Evolutionary conservation across 2,797 vertebrate genomes (phyloP), one percentile per base, ranked within the genome.

Genomic region (Dendrocincla fuliginosa): DNA sequence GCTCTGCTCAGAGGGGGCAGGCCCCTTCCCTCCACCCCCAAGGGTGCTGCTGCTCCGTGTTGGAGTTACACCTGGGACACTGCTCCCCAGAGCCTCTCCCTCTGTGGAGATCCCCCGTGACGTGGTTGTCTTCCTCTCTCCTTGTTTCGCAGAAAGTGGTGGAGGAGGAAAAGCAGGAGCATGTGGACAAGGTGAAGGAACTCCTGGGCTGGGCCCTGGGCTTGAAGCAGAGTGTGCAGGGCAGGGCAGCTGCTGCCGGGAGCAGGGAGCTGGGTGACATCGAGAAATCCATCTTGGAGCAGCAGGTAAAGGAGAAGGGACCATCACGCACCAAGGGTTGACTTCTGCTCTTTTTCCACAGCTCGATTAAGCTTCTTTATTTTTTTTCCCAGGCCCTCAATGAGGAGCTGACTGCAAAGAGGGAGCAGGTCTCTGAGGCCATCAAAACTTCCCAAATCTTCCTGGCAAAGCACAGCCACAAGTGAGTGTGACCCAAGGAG

Each of bases 81-180:
- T 44, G 70, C 70, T 79, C 16, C 77, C 0, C 1, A 53, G 30
- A 67, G 9, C 63, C 32, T 76, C 33, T 52, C 35, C 3, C 5
- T 8, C 23, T 71, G 11, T 30, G 47, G 76, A 35, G 28, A 14
- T 28, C n/a, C 30, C 16, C 32, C 33, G 4, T 83, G 50, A 86
- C 0, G 0, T 47, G 47, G 8, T 18, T 76, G 9, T 76, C 30
- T 93, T 89, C 89, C 61, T 95, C 32, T 68, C 25, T 79, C 47
- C 53, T 56, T 25, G 68, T 8, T 73, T 84, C 73, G 32, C 93
- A 99, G 99, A 99, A 99, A 98, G 98, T 99, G 65, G 98, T 99
- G 80, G 99, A 99, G 98, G 99, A 99, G 87, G 99, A 99, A 90
- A 99, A 98, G 97, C 99, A 99, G 96, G 99, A 99, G 84, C 98